Evolutionary conservation across 2,797 vertebrate genomes (phyloP), one percentile per base, ranked within the genome.

Genomic region (Poecilia wingei): DNA sequence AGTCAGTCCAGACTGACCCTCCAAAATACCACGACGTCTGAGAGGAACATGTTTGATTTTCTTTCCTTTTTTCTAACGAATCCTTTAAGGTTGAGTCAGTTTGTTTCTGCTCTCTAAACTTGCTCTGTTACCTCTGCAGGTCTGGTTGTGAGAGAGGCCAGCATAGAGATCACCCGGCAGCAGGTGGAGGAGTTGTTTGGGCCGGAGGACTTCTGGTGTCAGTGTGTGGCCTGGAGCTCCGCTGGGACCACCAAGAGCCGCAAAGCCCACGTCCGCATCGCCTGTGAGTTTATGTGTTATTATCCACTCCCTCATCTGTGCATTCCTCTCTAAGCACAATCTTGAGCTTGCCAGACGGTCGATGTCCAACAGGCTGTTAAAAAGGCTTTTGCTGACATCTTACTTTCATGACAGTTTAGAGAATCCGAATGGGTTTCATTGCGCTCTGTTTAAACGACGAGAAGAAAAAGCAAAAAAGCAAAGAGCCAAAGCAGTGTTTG

Each of bases 141-240:
- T 89, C 95, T 99, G 89, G 97, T 99, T 43, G 98, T 99, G 76
- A 95, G 98, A 46, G 98, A 99, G 93, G 98, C 99, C 47, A 98
- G 98, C 92, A 99, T 99, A 28, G 98, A 99, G 95, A 98, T 99
- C 89, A 98, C 98, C 0, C 96, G 98, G n/a, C 98, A 99, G 94
- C 98, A 99, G 87, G 98, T 99, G 33, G 98, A 99, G 92, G 98
- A 99, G 85, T 95, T 99, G 59, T 99, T 99, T 0, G 98, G 98
- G 13, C 97, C 97, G 0, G 98, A 99, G 92, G 98, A 99, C 92
- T 99, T 98, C 94, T 99, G 98, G 98, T 99, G 98, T 92, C 98
- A 99, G 93, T 99, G 98, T 72, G 98, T 99, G 53, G 98, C 98
- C 89, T 99, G 98, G 98, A 99, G 98, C 93, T 99, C 98, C 0